These are phyloP conservation scores for Galaxea fascicularis DNA, from an alignment of 92 coral and sea anemone genomes.

Conservation along the genomic window DNA sequence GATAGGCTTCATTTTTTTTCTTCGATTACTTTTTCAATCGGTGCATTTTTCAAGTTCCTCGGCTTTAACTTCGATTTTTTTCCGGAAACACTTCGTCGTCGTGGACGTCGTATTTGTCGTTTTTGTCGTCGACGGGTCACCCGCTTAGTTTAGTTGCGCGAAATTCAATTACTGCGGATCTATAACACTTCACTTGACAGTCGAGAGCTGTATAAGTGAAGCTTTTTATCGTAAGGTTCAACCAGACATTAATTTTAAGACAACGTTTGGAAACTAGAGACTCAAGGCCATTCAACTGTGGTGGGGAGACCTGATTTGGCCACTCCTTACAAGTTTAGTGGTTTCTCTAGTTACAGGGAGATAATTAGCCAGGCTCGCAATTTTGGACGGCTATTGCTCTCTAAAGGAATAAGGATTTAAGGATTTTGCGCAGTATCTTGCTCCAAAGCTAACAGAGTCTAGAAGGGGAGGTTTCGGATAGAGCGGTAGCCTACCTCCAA, in stretches of 20 bases:
- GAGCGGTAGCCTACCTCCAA: background rate
- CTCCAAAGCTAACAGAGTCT: too few relatives aligned
- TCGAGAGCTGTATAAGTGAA: slow-evolving; percentile 13
- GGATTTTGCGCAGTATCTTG: too few relatives aligned
- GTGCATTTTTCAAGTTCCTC: background rate
- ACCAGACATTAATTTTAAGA: background rate
- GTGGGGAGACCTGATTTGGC: background rate
- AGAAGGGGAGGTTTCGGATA: background rate
- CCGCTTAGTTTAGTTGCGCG: slow-evolving; percentile 21
- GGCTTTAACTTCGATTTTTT: background rate
- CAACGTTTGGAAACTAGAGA: slow-evolving; percentile 1
- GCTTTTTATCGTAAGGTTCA: slow-evolving; percentile 3
- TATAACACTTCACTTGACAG: background rate
- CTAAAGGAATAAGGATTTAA: too few relatives aligned
- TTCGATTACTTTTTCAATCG: background rate
- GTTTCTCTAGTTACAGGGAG: slow-evolving; percentile 1
- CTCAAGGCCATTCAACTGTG: background rate
- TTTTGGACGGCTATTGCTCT: background rate
- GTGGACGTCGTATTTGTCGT: background rate
- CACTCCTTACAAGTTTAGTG: slow-evolving; percentile 18
- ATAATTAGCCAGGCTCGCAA: background rate
- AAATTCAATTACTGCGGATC: background rate
- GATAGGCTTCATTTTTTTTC: too few relatives aligned
- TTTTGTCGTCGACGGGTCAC: background rate
- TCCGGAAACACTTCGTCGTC: background rate